phyloP scores from a whole-genome alignment of 2,113 vertebrate species.

The Melospiza melodia region DNA sequence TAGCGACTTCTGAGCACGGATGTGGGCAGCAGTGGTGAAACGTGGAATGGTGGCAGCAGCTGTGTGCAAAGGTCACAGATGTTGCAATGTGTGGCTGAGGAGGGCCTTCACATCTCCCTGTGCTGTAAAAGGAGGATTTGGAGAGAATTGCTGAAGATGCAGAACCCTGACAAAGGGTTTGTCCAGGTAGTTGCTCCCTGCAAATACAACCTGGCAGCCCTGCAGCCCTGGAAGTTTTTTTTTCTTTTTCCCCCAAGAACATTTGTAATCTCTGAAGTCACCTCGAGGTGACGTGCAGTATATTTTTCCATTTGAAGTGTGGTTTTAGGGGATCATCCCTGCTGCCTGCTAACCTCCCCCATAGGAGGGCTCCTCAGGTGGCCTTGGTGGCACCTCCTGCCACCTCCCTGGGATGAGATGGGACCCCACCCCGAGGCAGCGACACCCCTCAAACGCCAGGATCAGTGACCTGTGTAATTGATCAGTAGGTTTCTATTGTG shows the following conservation, averaged over 20 bases:
- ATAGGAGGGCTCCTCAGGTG: not conserved
- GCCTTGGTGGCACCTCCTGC: not conserved
- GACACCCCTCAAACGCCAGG: not conserved
- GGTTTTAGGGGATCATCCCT: not conserved
- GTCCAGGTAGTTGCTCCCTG: not conserved
- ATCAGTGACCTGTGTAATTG: not conserved
- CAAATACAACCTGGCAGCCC: not conserved
- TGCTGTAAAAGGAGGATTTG: not conserved
- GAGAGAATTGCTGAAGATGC: not conserved
- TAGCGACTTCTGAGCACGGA: not conserved
- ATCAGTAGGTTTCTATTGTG: conserved; percentile 46
- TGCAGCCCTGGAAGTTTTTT: not conserved
- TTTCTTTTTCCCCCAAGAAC: not conserved
- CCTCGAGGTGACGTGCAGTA: not conserved
- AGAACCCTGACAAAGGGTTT: not conserved
- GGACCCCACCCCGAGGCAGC: not conserved
- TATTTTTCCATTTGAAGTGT: not conserved
- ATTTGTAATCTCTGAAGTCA: not conserved
- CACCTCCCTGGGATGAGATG: not conserved
- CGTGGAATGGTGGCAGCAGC: not conserved
- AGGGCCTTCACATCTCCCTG: not conserved
- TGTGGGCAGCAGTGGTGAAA: not conserved
- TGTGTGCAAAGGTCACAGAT: not conserved
- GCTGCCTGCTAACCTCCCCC: not conserved
- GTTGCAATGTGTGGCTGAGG: not conserved